phyloP scores from a whole-genome alignment of 2,888 invertebrate genomes.

The Elgonia sp. region DNA sequence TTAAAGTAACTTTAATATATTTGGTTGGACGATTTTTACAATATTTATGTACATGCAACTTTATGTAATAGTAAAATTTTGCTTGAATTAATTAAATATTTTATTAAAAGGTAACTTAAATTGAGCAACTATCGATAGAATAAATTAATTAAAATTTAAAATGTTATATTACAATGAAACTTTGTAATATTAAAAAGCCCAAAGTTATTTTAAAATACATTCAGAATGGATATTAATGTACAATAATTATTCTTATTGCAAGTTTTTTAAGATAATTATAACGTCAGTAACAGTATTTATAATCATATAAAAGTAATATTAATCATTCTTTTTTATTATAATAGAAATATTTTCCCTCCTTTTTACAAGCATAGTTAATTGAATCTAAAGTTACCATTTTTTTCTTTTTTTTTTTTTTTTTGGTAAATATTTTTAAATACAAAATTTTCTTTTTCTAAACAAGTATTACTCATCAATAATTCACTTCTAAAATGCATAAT shows the following conservation, averaged over 20 bases:
- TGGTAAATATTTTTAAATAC: not conserved
- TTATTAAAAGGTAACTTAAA: constrained; percentile 3
- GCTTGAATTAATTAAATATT: not conserved
- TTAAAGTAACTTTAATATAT: too few relatives aligned
- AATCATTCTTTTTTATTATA: not conserved
- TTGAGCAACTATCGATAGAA: constrained; percentile 26
- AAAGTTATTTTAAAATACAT: not conserved
- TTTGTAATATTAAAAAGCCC: not conserved
- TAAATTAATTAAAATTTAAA: not conserved
- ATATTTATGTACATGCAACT: too few relatives aligned
- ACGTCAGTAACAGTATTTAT: constrained; percentile 17
- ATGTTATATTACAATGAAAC: constrained; percentile 14
- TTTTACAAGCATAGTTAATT: not conserved
- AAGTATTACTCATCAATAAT: not conserved
- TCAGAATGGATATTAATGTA: constrained; percentile 6
- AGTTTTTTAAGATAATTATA: not conserved
- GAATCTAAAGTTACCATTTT: not conserved
- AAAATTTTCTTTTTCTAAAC: too few relatives aligned
- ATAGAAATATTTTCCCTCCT: too few relatives aligned
- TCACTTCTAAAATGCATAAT: not conserved
- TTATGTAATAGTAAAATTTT: too few relatives aligned
- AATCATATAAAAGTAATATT: constrained; percentile 13
- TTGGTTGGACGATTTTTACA: too few relatives aligned
- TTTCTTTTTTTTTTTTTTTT: too few relatives aligned
- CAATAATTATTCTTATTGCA: constrained; percentile 1